Evolutionary conservation across 2,888 invertebrate species (phyloP).

Genomic region (Bedellia somnulentella): DNA sequence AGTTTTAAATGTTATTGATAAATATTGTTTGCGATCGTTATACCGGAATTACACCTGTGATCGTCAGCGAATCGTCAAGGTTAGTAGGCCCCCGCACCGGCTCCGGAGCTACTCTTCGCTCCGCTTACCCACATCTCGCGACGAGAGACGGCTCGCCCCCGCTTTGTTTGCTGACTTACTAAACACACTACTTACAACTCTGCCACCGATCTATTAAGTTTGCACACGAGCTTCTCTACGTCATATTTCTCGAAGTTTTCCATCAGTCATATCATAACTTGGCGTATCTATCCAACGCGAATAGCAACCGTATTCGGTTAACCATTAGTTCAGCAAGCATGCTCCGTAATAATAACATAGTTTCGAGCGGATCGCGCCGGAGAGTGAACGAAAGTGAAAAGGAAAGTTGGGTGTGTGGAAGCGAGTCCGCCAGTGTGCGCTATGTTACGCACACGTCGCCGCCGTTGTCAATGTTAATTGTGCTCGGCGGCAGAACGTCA

Average conservation of each 20-base stretch:
- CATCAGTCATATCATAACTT: too few species aligned
- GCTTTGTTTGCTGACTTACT: slow-evolving; percentile 39
- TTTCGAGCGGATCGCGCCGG: slow-evolving; percentile 16
- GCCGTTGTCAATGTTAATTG: slow-evolving; percentile 48
- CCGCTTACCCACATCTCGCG: slow-evolving; percentile 59
- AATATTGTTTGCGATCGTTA: too few species aligned
- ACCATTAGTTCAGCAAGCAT: too few species aligned
- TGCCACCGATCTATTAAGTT: too few species aligned
- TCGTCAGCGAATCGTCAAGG: slow-evolving; percentile 53
- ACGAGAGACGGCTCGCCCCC: slow-evolving; percentile 38
- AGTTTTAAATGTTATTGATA: too few species aligned
- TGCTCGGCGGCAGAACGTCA: slow-evolving; percentile 30
- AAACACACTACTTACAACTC: too few species aligned
- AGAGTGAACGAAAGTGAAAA: slow-evolving; percentile 21
- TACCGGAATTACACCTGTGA: slow-evolving; percentile 61
- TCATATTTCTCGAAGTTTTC: too few species aligned
- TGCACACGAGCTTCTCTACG: too few species aligned
- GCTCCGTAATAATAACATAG: slow-evolving; percentile 14
- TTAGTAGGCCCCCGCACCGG: slow-evolving; percentile 29
- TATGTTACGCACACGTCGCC: slow-evolving; percentile 37
- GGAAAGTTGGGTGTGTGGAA: slow-evolving; percentile 21
- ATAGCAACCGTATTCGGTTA: too few species aligned
- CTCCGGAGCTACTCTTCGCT: slow-evolving; percentile 30
- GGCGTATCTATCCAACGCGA: too few species aligned
- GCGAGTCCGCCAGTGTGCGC: slow-evolving; percentile 20